Conservation (phyloP, 2,888 invertebrate species). For the Malthinus flaveolus region DNA sequence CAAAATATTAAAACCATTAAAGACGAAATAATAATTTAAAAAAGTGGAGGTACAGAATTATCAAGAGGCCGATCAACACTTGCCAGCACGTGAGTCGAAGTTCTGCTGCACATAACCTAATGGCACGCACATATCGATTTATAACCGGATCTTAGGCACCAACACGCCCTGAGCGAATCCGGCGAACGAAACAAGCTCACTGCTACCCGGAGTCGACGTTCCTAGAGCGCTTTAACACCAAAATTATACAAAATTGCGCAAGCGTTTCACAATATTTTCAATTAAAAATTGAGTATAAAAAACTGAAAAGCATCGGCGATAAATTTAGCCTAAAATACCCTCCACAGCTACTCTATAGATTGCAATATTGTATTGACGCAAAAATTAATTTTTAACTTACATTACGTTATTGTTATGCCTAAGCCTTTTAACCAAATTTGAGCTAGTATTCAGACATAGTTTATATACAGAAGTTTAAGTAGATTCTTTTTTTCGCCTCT, state of each 20-base stretch:
- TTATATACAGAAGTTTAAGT: no score
- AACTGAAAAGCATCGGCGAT: not conserved
- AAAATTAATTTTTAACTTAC: no score
- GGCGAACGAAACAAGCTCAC: slow-evolving; percentile 51
- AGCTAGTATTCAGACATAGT: no score
- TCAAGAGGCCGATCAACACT: slow-evolving; percentile 29
- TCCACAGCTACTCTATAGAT: no score
- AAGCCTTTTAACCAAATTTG: no score
- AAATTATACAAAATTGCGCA: slow-evolving; percentile 21
- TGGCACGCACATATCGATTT: slow-evolving; percentile 48
- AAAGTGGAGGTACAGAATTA: slow-evolving; percentile 16
- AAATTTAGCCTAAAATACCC: no score
- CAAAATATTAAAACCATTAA: not conserved
- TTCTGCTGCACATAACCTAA: slow-evolving; percentile 41
- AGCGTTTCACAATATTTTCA: slow-evolving; percentile 22
- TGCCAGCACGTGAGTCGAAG: slow-evolving; percentile 33
- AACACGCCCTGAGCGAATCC: slow-evolving; percentile 40
- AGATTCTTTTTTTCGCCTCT: no score
- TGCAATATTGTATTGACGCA: no score
- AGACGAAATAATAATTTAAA: slow-evolving; percentile 11
- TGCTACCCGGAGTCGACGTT: slow-evolving; percentile 47
- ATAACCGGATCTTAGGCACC: slow-evolving; percentile 25
- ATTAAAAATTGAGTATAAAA: slow-evolving; percentile 10
- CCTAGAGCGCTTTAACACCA: slow-evolving; percentile 42
- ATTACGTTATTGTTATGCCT: no score